These are phyloP conservation scores for Smittia aterrima DNA, from an alignment of 2,888 invertebrate genomes.

Conservation along the genomic window DNA sequence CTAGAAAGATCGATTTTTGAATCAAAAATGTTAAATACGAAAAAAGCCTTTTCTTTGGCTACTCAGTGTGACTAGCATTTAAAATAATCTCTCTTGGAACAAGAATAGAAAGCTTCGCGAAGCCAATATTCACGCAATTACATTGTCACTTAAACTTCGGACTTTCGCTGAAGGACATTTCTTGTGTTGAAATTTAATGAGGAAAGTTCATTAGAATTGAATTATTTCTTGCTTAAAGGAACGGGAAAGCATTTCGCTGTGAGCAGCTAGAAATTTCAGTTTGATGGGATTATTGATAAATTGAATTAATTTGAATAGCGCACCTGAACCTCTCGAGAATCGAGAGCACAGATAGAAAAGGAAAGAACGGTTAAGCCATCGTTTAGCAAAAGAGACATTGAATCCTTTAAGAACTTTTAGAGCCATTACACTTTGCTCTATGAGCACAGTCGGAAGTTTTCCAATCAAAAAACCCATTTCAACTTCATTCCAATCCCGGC, in stretches of 20 bases:
- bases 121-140: constrained; percentile 3
- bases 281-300: constrained; percentile 34
- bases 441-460: constrained; percentile 4
- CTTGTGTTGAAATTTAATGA: background rate
- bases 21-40: too few species aligned
- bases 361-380: background rate
- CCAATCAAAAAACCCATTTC: constrained; percentile 11
- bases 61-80: too few species aligned
- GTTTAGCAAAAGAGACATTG: background rate
- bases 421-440: background rate
- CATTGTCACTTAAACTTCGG: background rate
- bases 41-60: too few species aligned
- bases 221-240: background rate
- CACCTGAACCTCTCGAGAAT: constrained; percentile 7
- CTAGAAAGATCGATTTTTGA: too few species aligned
- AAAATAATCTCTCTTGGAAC: too few species aligned
- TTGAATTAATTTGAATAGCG: constrained; percentile 28
- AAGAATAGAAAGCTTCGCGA: background rate
- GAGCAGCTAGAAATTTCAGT: background rate
- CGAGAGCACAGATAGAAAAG: background rate
- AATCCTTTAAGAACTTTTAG: background rate
- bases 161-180: background rate
- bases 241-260: background rate
- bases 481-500: background rate
- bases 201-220: background rate